Percentiles rank a stretch among this genome's conserved stretches.
Conservation (phyloP, 2,113 vertebrate genomes). For the Amia ocellicauda region DNA sequence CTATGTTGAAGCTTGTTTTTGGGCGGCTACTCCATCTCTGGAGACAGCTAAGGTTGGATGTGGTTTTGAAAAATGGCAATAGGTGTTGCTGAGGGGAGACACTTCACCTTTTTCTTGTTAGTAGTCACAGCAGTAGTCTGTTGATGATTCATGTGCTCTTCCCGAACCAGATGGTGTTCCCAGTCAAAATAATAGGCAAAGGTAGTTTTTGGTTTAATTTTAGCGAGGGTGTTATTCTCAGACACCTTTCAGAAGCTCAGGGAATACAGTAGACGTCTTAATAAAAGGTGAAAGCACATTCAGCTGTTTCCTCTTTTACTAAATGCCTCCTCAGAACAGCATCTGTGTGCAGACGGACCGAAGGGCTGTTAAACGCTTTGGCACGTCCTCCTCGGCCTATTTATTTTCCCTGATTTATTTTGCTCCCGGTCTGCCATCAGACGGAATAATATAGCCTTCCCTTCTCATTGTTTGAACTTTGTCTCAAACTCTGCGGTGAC, state of each 20-base stretch:
- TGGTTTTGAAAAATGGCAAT: no score
- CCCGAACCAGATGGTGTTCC: no score
- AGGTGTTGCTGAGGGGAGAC: no score
- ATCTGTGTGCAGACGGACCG: no score
- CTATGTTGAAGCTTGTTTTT: no score
- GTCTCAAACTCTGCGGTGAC: neutral
- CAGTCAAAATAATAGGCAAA: neutral
- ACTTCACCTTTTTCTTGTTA: no score
- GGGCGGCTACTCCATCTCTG: no score
- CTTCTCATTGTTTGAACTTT: neutral
- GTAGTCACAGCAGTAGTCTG: no score
- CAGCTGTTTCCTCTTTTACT: slow-evolving; percentile 3
- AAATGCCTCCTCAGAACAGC: neutral
- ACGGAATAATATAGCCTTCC: neutral
- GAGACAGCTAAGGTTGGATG: no score
- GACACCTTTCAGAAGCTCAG: neutral
- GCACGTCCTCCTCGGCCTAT: neutral
- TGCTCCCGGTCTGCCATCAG: neutral
- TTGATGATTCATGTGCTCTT: no score
- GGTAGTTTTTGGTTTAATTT: neutral
- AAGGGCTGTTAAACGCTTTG: no score
- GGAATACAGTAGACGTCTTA: neutral
- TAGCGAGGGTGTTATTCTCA: neutral
- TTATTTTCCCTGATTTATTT: neutral
- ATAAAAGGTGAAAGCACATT: neutral